Evolutionary conservation across 2,113 vertebrate species (phyloP).

Genomic region (Hiodon tergisus): DNA sequence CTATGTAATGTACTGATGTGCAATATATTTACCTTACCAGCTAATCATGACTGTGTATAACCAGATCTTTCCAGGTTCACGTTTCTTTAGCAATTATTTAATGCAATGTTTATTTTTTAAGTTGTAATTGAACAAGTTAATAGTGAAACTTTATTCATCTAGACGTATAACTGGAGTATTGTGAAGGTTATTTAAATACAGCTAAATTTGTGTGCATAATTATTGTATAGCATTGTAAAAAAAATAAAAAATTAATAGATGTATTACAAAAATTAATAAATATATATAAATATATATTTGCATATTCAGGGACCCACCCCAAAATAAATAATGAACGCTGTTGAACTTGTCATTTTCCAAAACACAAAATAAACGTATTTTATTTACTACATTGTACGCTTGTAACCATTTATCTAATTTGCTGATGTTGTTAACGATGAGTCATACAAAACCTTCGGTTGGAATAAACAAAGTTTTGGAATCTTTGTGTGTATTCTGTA

Average conservation of each 20-base stretch:
- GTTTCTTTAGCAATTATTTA: slow-evolving; percentile 24
- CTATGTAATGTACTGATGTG: slow-evolving; percentile 62
- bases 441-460: slow-evolving; percentile 29
- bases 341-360: slow-evolving; percentile 43
- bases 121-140: slow-evolving; percentile 42
- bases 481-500: slow-evolving; percentile 40
- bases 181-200: slow-evolving; percentile 54
- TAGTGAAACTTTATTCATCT: slow-evolving; percentile 43
- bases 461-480: slow-evolving; percentile 25
- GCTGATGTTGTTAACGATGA: slow-evolving; percentile 52
- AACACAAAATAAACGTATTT: slow-evolving; percentile 28
- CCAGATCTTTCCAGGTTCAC: slow-evolving; percentile 47
- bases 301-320: slow-evolving; percentile 59
- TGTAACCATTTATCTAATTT: slow-evolving; percentile 42
- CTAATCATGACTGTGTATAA: slow-evolving; percentile 58
- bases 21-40: slow-evolving; percentile 66
- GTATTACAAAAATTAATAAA: slow-evolving; percentile 44
- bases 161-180: slow-evolving; percentile 50
- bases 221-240: slow-evolving; percentile 60
- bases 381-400: slow-evolving; percentile 35
- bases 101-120: slow-evolving; percentile 38
- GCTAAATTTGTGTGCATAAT: slow-evolving; percentile 56
- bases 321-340: slow-evolving; percentile 43
- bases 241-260: slow-evolving; percentile 46
- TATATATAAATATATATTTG: slow-evolving; percentile 36